Evolutionary conservation across 2,797 vertebrate genomes (phyloP).

Genomic region (Salarias fasciatus): DNA sequence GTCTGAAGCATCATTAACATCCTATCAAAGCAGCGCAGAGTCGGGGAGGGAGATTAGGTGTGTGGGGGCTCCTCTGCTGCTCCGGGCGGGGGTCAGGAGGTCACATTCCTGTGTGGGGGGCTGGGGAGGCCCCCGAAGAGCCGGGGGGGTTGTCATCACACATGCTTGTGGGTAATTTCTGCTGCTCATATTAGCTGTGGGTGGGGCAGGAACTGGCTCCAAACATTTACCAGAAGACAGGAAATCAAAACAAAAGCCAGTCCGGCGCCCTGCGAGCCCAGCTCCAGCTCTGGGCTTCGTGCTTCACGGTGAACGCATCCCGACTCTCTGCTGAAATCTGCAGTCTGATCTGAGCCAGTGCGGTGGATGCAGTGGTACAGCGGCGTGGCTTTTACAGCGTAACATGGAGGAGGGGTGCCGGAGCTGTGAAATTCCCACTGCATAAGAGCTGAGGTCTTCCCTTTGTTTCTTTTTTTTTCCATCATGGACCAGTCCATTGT

Average conservation of each 20-base stretch:
- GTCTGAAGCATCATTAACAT: conserved; percentile 44
- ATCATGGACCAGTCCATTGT: conserved; percentile 77
- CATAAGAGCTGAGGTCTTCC: conserved; percentile 45
- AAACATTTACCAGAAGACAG: conserved; percentile 73
- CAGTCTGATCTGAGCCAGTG: too few relatives aligned
- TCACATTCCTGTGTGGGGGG: conserved; percentile 77
- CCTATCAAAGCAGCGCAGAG: conserved; percentile 48
- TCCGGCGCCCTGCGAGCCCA: conserved; percentile 17
- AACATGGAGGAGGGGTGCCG: background rate
- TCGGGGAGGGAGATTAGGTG: conserved; percentile 47
- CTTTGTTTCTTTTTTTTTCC: conserved; percentile 76
- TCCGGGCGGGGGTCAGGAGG: conserved; percentile 64
- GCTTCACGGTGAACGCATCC: too few relatives aligned
- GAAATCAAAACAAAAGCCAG: conserved; percentile 75
- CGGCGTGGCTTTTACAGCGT: too few relatives aligned
- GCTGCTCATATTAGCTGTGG: conserved; percentile 57
- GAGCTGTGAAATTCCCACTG: conserved; percentile 63
- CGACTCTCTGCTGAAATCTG: too few relatives aligned
- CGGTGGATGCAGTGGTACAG: too few relatives aligned
- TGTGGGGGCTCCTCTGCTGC: conserved; percentile 47
- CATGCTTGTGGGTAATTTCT: conserved; percentile 50
- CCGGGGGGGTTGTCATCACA: conserved; percentile 70
- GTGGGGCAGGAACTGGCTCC: conserved; percentile 75
- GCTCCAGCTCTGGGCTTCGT: conserved; percentile 15
- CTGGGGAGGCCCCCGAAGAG: conserved; percentile 53